Percentiles rank a stretch among this genome's conserved stretches.
These are phyloP conservation scores for Champsocephalus gunnari DNA, from an alignment of 2,797 vertebrate genomes.

Conservation along the genomic window DNA sequence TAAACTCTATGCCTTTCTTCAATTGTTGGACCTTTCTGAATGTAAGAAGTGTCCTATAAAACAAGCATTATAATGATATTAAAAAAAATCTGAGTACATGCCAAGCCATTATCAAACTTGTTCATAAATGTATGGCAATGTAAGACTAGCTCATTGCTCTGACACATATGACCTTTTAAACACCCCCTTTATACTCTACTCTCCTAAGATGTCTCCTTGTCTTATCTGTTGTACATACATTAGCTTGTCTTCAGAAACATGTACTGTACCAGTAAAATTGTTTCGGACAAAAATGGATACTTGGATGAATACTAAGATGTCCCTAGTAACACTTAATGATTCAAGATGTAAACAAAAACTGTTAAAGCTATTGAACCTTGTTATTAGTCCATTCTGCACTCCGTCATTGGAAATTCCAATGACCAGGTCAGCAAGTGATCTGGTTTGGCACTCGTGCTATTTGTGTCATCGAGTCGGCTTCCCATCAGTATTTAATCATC, in stretches of 20 bases:
- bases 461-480: conserved; percentile 40
- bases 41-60: conserved; percentile 1
- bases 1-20: neutral
- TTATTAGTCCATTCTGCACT: conserved; percentile 1
- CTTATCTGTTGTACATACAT: conserved; percentile 8
- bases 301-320: neutral
- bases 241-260: conserved; percentile 30
- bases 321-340: neutral
- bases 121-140: neutral
- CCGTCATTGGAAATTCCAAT: conserved; percentile 28
- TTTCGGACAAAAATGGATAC: no score
- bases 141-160: neutral
- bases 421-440: conserved; percentile 33
- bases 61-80: neutral
- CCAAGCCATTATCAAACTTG: neutral
- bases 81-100: neutral
- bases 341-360: neutral
- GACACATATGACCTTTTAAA: conserved; percentile 1
- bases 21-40: neutral
- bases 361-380: neutral
- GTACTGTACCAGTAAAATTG: neutral
- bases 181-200: neutral
- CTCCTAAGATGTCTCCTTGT: neutral
- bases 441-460: neutral
- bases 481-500: conserved; percentile 36